phyloP scores from a whole-genome alignment of 2,888 invertebrate species.

The Cataglyphis cursor region DNA sequence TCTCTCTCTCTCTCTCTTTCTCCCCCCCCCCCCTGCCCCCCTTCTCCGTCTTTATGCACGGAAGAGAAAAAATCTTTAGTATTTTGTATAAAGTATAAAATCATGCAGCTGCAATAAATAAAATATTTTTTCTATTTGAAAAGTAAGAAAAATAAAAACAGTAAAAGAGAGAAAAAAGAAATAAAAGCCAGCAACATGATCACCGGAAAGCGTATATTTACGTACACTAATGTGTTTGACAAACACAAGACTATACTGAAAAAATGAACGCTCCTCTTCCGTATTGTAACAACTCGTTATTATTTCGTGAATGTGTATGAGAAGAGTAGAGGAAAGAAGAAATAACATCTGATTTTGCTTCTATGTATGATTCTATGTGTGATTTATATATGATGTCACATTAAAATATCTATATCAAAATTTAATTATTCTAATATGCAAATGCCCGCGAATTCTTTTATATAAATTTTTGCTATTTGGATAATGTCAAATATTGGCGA shows the following conservation, averaged over 20 bases:
- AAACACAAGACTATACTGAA: conserved; percentile 31
- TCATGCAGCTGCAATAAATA: neutral
- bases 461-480: neutral
- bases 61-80: neutral
- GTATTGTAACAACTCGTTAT: conserved; percentile 2
- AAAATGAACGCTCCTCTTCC: conserved; percentile 18
- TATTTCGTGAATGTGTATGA: neutral
- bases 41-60: neutral
- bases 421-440: conserved; percentile 19
- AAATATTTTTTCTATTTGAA: neutral
- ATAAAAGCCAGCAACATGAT: conserved; percentile 2
- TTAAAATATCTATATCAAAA: neutral
- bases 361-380: neutral
- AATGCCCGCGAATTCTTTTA: neutral
- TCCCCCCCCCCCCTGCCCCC: no score
- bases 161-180: neutral
- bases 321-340: neutral
- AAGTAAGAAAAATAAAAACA: neutral
- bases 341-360: neutral
- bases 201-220: conserved; percentile 26
- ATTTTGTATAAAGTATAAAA: conserved; percentile 6
- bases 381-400: neutral
- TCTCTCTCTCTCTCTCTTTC: neutral
- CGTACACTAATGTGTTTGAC: conserved; percentile 65
- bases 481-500: neutral